These are phyloP conservation scores for Drosophila repletoides DNA, from an alignment of 1,140 invertebrate genomes.

Conservation along the genomic window DNA sequence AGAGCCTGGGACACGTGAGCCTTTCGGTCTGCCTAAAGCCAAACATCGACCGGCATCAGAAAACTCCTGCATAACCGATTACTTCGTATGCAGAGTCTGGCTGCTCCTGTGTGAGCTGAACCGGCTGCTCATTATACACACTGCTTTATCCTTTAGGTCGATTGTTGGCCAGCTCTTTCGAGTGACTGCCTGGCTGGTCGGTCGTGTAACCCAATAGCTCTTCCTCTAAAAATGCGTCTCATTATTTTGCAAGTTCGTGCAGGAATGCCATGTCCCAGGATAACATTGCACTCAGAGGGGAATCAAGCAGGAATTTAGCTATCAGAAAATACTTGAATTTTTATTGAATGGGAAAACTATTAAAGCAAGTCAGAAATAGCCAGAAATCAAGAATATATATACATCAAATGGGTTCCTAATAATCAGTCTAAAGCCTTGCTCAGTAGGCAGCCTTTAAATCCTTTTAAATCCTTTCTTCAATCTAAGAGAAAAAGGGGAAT, in stretches of 20 bases:
- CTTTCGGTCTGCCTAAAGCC: neutral
- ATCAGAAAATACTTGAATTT: no score
- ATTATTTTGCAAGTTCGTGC: constrained; percentile 42
- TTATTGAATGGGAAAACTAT: no score
- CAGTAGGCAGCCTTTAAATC: no score
- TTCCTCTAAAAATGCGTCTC: constrained; percentile 26
- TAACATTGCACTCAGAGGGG: no score
- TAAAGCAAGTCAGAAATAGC: no score
- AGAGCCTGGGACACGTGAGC: constrained; percentile 13
- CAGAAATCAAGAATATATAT: no score
- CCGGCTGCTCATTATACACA: neutral
- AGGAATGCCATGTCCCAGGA: constrained; percentile 24
- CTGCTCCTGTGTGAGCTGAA: neutral
- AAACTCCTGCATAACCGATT: constrained; percentile 68
- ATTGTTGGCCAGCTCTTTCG: constrained; percentile 10
- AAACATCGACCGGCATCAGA: constrained; percentile 52
- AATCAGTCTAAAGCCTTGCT: no score
- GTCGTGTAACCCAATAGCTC: constrained; percentile 20
- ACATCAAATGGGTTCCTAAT: no score
- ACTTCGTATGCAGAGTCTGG: constrained; percentile 11
- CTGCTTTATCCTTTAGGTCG: neutral
- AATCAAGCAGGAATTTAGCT: no score
- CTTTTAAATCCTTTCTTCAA: no score
- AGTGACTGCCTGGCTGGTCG: neutral
- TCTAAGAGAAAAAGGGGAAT: no score